Percentiles rank a stretch among this genome's conserved stretches.
These are phyloP conservation scores for Aurelia sp. DNA, from an alignment of 30 jellyfish, hydroid and myxozoan genomes.

Conservation along the genomic window DNA sequence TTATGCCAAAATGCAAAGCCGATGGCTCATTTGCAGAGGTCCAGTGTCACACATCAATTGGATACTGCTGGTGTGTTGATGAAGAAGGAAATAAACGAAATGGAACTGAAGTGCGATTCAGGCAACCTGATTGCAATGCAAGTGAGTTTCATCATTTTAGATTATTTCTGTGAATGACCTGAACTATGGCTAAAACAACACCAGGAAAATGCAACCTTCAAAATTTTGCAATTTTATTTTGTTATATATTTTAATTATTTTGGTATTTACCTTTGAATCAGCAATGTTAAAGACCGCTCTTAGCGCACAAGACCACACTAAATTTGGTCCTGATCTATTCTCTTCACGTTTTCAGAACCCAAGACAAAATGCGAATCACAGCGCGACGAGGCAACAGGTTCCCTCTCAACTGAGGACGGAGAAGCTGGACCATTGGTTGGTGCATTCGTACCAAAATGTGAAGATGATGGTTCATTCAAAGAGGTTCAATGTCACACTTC, in stretches of 20 bases:
- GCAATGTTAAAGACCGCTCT: no score
- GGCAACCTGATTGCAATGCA: slow-evolving; percentile 31
- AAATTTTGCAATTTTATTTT: no score
- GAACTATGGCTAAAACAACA: no score
- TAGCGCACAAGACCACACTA: no score
- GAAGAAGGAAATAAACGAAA: slow-evolving; percentile 34
- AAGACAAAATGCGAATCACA: neutral
- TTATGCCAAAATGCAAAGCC: slow-evolving; percentile 63
- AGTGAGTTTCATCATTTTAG: neutral
- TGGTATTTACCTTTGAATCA: no score
- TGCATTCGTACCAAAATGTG: slow-evolving; percentile 62
- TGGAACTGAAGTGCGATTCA: slow-evolving; percentile 13
- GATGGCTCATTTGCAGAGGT: slow-evolving; percentile 38
- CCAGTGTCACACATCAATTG: slow-evolving; percentile 72
- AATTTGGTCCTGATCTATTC: no score
- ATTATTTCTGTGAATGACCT: no score
- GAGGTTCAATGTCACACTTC: slow-evolving; percentile 15
- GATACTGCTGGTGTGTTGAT: slow-evolving; percentile 78
- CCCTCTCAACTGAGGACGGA: neutral
- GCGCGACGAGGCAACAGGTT: neutral
- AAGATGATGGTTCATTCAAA: slow-evolving; percentile 26
- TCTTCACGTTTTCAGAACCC: neutral
- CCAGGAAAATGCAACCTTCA: no score
- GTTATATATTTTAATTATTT: no score
- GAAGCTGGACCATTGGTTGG: slow-evolving; percentile 20